A percentile compares a stretch with the other conserved stretches of the same genome.
Evolutionary conservation across 2,888 invertebrate species (phyloP).

Genomic region (Arrhopalites spinosus): DNA sequence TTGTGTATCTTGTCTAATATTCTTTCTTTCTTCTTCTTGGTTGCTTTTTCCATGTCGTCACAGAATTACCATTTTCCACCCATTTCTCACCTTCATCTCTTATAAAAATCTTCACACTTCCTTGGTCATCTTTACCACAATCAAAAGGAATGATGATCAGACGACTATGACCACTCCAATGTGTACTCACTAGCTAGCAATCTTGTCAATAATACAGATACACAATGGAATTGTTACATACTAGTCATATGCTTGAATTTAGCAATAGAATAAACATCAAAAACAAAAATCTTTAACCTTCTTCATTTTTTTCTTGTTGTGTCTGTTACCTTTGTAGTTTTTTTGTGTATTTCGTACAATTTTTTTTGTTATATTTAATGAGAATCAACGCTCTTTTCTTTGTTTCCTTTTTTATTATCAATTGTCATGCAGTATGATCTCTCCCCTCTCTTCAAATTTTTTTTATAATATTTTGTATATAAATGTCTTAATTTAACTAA

Average conservation of each 20-base stretch:
- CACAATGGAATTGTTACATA: no score
- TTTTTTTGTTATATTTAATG: constrained; percentile 24
- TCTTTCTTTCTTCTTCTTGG: no score
- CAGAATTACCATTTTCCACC: not conserved
- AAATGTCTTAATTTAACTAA: constrained; percentile 3
- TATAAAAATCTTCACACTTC: constrained; percentile 5
- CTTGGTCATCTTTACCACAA: constrained; percentile 1
- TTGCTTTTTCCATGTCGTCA: not conserved
- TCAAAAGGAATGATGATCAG: not conserved
- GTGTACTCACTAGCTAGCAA: not conserved
- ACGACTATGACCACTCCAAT: not conserved
- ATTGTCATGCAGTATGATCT: not conserved
- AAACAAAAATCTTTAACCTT: no score
- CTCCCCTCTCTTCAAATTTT: not conserved
- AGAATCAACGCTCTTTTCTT: not conserved
- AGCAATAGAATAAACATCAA: no score
- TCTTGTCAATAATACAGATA: not conserved
- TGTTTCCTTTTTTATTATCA: not conserved
- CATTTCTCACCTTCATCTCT: constrained; percentile 12
- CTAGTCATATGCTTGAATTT: no score
- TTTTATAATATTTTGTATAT: not conserved
- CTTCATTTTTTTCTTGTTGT: no score
- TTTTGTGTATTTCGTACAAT: not conserved
- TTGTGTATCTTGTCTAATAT: no score
- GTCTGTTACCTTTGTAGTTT: no score